phyloP scores from a whole-genome alignment of 1,140 invertebrate genomes.

The Drosophila sp. region DNA sequence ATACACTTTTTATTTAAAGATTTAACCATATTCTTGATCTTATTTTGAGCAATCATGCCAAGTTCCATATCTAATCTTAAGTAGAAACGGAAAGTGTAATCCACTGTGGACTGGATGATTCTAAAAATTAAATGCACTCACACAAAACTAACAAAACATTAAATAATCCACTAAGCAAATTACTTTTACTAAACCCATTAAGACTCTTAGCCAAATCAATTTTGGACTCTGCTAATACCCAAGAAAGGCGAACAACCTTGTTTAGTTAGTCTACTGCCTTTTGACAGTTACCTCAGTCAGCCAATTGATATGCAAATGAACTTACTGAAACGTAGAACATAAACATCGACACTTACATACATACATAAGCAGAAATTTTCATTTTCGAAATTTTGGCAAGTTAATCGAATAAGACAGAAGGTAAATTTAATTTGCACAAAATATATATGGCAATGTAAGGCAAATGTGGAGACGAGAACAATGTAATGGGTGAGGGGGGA shows the following conservation, averaged over 20 bases:
- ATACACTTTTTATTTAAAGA: too few species aligned
- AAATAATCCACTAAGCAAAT: slow-evolving; percentile 19
- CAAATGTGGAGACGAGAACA: background rate
- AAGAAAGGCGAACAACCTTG: background rate
- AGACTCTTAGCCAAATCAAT: slow-evolving; percentile 1
- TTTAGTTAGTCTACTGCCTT: background rate
- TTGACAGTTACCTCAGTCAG: background rate
- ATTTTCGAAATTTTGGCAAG: slow-evolving; percentile 5
- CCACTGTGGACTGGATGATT: too few species aligned
- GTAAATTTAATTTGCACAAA: slow-evolving; percentile 13
- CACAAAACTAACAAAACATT: background rate
- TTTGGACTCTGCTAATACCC: background rate
- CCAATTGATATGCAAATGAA: slow-evolving; percentile 48
- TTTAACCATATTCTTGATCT: too few species aligned
- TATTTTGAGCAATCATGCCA: too few species aligned
- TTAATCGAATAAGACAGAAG: slow-evolving; percentile 12
- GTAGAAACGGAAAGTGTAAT: too few species aligned
- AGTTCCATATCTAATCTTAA: too few species aligned
- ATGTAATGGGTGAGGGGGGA: slow-evolving; percentile 14
- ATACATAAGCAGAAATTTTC: slow-evolving; percentile 14
- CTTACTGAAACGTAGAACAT: slow-evolving; percentile 11
- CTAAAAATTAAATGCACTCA: too few species aligned
- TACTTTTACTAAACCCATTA: slow-evolving; percentile 20
- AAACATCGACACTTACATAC: background rate
- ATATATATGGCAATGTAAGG: slow-evolving; percentile 6